A percentile compares a stretch with the other conserved stretches of the same genome.
These are phyloP conservation scores for Gavialis gangeticus DNA, from an alignment of 2,113 vertebrate genomes.

Conservation along the genomic window DNA sequence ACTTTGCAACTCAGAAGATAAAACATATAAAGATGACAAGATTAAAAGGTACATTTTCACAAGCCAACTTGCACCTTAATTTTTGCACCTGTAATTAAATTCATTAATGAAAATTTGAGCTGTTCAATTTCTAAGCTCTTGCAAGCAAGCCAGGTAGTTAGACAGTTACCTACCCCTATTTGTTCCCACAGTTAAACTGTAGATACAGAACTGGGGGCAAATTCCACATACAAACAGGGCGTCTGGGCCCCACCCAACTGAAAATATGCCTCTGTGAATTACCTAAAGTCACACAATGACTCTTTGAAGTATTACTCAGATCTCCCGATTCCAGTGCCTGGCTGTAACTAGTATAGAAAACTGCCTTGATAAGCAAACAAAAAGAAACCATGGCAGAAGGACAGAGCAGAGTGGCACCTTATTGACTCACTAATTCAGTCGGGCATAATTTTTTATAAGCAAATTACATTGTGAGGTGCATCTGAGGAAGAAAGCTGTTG, in stretches of 20 bases:
- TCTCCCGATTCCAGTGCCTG: not conserved
- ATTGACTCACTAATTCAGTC: too few species aligned
- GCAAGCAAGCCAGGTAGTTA: not conserved
- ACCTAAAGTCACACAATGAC: not conserved
- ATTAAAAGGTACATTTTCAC: not conserved
- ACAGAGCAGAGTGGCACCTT: too few species aligned
- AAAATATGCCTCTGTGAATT: not conserved
- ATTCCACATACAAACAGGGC: fast-evolving
- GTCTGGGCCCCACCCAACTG: not conserved
- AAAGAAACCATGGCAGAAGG: not conserved
- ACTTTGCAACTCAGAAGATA: not conserved
- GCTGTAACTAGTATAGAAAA: not conserved
- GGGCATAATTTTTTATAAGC: too few species aligned
- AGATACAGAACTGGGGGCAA: not conserved
- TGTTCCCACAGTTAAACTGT: not conserved
- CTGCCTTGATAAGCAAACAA: not conserved
- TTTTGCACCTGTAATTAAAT: not conserved
- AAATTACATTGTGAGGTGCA: too few species aligned
- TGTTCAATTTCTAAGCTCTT: not conserved
- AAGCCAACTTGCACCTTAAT: not conserved
- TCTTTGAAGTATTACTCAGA: not conserved
- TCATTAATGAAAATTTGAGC: not conserved
- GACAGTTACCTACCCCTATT: not conserved
- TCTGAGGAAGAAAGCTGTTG: too few species aligned
- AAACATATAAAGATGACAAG: not conserved